These are phyloP conservation scores for Stichodactyla mertensii DNA, from an alignment of 64 coral and sea anemone genomes.

Conservation along the genomic window DNA sequence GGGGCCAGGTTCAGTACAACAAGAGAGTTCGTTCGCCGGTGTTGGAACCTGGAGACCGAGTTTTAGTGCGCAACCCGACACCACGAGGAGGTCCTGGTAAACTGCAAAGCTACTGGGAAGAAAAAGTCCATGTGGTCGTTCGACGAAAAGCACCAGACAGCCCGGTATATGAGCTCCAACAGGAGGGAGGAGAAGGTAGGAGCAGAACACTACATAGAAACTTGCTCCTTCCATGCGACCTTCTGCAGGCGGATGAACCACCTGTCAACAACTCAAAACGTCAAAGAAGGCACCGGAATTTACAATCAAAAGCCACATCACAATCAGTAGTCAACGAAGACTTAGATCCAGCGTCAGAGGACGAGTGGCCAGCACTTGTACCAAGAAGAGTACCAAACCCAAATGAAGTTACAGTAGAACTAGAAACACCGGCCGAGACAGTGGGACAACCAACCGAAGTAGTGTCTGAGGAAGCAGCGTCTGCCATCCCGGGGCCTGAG, in stretches of 20 bases:
- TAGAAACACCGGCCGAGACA: not conserved
- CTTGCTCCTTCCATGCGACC: not conserved
- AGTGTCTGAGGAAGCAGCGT: not conserved
- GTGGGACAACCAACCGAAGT: not conserved
- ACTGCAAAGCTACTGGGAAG: too few relatives aligned
- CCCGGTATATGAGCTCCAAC: not conserved
- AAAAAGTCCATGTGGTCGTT: too few relatives aligned
- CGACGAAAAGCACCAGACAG: too few relatives aligned
- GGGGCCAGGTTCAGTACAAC: too few relatives aligned
- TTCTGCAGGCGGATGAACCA: not conserved
- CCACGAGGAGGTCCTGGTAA: too few relatives aligned
- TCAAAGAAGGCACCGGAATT: not conserved
- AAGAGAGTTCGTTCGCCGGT: too few relatives aligned
- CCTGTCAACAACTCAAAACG: not conserved
- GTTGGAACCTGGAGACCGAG: too few relatives aligned
- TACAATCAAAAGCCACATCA: too few relatives aligned
- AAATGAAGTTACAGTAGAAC: not conserved
- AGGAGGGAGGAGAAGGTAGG: not conserved
- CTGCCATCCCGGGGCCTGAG: not conserved
- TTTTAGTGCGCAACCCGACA: too few relatives aligned
- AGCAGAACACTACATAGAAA: not conserved
- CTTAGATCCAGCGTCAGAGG: not conserved
- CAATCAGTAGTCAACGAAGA: not conserved
- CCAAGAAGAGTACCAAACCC: not conserved
- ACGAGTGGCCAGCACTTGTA: slow-evolving; percentile 11